Evolutionary conservation across 2,888 invertebrate genomes (phyloP).

Genomic region (Metellina segmentata): DNA sequence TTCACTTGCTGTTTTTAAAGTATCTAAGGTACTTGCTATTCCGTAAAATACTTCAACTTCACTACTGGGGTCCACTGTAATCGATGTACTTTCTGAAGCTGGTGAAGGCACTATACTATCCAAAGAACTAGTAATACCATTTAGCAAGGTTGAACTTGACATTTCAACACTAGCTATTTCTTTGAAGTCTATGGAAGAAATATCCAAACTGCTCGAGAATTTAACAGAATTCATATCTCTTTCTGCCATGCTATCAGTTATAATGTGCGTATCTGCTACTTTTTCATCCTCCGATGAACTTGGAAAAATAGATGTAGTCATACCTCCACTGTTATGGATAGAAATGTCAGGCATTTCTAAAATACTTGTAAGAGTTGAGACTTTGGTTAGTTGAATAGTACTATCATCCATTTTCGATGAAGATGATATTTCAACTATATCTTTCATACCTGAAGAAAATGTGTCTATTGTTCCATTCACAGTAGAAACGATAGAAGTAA

Average conservation of each 20-base stretch:
- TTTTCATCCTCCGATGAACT: background rate
- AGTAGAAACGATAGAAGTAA: background rate
- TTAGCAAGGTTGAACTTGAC: background rate
- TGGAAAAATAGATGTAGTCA: background rate
- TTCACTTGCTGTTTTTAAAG: background rate
- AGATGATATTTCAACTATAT: background rate
- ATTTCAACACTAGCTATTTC: background rate
- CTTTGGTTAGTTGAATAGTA: background rate
- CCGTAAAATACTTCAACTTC: slow-evolving; percentile 57
- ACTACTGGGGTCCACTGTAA: background rate
- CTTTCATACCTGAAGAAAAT: background rate
- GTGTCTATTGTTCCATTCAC: background rate
- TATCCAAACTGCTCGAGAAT: background rate
- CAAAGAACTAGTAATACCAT: background rate
- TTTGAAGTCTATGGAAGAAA: background rate
- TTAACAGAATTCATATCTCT: background rate
- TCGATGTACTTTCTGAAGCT: background rate
- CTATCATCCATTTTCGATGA: background rate
- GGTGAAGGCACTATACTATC: background rate
- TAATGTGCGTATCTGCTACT: too few species aligned
- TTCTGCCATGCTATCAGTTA: background rate
- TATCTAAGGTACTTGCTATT: slow-evolving; percentile 47
- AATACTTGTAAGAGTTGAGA: background rate
- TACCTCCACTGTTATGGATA: background rate
- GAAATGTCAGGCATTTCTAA: background rate